Evolutionary conservation across 37 sponge, comb jelly and placozoan species (phyloP), one percentile per base, ranked within the genome.

Genomic region (Haliclona indistincta): DNA sequence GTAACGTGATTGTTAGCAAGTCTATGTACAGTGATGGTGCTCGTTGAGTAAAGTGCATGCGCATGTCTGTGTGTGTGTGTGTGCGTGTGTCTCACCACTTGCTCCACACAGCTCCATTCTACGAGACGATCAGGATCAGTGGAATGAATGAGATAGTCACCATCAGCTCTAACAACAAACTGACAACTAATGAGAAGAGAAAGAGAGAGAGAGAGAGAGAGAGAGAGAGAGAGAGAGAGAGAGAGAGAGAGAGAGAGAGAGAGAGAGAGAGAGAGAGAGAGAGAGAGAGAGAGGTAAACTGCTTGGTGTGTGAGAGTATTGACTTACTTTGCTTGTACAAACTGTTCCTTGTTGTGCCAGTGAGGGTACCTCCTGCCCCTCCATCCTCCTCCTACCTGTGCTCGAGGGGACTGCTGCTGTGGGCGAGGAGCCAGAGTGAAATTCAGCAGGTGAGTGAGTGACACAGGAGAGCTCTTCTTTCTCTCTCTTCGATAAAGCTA

Each of bases 401-500:
- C 54, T n/a, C n/a, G n/a, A n/a, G n/a, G n/a, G n/a, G n/a, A n/a
- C 58, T 25, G 28, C 17, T 19, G 49, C 13, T 33, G 22, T 32
- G 64, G 76, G 8, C 62, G 47, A 11, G 91, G 75, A 23, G 77
- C 38, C 22, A 80, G 33, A 5, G 91, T 89, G 58, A 90, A 90
- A 67, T 90, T 90, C 49, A 91, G 70, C n/a, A 92, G 74, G 58
- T 92, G 89, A 70, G 88, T 92, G 4, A 92, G 73, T 3, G 93
- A 92, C 28, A 74, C 35, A 28, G 73, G 51, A 15, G 49, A 61
- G 38, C 54, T 39, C 71, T 73, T 89, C 37, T 66, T 75, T 35
- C 78, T 71, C 15, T 72, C 79, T 2, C 28, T 58, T n/a, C 20
- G 19, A 28, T 29, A 5, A 29, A 36, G 54, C 69, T 28, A 43